Evolutionary conservation across 1,140 invertebrate species (phyloP).

Genomic region (Diorhabda sublineata): DNA sequence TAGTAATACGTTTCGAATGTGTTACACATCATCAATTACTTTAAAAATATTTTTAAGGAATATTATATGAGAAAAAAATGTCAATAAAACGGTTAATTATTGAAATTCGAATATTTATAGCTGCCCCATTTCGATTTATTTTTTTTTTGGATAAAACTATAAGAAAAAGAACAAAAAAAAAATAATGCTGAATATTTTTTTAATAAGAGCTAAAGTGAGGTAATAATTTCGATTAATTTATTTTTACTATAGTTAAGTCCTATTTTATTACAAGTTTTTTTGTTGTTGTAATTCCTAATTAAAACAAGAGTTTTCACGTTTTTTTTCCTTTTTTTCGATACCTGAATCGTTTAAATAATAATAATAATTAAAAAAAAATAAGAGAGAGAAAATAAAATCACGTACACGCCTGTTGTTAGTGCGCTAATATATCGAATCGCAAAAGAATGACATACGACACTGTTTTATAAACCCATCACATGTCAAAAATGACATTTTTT

Average conservation of each 20-base stretch:
- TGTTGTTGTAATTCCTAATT: not conserved
- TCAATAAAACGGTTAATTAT: too few relatives aligned
- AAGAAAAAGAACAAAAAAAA: too few relatives aligned
- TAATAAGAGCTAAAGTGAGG: not conserved
- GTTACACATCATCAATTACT: too few relatives aligned
- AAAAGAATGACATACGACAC: not conserved
- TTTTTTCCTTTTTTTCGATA: not conserved
- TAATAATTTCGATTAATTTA: not conserved
- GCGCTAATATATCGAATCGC: not conserved
- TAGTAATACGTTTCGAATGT: too few relatives aligned
- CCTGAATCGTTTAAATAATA: not conserved
- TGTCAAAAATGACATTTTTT: not conserved
- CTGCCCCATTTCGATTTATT: too few relatives aligned
- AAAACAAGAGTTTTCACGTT: not conserved
- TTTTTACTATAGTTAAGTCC: not conserved
- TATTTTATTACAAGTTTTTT: not conserved
- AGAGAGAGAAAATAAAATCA: not conserved
- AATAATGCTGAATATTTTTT: too few relatives aligned
- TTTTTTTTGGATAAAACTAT: too few relatives aligned
- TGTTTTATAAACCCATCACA: not conserved
- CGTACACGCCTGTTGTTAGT: not conserved
- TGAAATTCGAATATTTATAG: too few relatives aligned
- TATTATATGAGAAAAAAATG: too few relatives aligned
- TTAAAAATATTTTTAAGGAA: too few relatives aligned
- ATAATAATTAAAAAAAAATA: not conserved